Evolutionary conservation across 2,888 invertebrate genomes (phyloP).

Genomic region (Pinctada fucata): DNA sequence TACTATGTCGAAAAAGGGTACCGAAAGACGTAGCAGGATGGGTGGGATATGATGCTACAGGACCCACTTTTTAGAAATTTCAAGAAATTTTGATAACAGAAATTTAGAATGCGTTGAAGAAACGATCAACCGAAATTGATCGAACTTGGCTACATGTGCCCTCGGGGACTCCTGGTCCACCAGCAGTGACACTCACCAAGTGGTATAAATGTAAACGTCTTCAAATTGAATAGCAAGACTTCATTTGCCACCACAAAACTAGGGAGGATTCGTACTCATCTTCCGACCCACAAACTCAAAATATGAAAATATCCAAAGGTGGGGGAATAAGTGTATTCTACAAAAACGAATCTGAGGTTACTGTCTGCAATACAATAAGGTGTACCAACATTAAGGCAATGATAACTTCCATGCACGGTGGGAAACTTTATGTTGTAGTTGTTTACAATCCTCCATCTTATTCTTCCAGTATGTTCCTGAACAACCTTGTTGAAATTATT

Average conservation of each 20-base stretch:
- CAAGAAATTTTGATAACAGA: no score
- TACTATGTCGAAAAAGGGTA: no score
- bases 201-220: no score
- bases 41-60: no score
- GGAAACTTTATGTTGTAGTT: neutral
- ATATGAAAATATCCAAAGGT: slow-evolving; percentile 8
- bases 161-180: no score
- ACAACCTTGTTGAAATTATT: neutral
- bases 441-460: neutral
- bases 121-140: no score
- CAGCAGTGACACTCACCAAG: no score
- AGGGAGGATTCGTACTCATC: slow-evolving; percentile 4
- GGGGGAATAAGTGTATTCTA: slow-evolving; percentile 7
- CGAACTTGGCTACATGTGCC: no score
- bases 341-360: neutral
- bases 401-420: neutral
- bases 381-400: slow-evolving; percentile 15
- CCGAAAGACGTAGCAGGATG: no score
- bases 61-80: no score
- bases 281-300: neutral
- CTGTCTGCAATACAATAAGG: neutral
- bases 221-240: neutral
- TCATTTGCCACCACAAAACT: slow-evolving; percentile 4
- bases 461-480: slow-evolving; percentile 1
- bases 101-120: no score